Conservation (phyloP, 1,140 invertebrate species). For the Acromyrmex echinatior region DNA sequence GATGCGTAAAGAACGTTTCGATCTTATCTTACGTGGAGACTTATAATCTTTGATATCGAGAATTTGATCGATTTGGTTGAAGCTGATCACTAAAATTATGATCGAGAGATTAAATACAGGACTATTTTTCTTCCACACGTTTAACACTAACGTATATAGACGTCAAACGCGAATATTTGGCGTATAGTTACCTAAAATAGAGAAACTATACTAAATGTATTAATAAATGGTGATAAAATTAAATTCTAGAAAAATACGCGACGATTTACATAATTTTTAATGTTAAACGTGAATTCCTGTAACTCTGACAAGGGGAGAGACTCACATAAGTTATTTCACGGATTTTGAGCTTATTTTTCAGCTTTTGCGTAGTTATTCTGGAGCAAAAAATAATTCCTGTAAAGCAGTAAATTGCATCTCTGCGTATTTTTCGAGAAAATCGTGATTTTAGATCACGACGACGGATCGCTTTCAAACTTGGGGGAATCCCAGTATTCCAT, state of each 20-base stretch:
- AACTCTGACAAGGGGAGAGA: neutral
- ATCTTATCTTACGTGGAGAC: constrained; percentile 30
- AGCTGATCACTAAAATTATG: constrained; percentile 21
- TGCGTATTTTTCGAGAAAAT: no score
- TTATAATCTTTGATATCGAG: constrained; percentile 45
- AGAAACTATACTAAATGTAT: neutral
- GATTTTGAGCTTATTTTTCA: no score
- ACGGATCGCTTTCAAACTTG: no score
- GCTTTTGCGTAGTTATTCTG: no score
- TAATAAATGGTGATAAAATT: constrained; percentile 28
- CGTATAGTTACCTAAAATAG: neutral
- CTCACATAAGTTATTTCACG: no score
- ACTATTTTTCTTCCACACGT: neutral
- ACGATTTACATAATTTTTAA: constrained; percentile 36
- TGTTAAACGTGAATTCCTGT: constrained; percentile 60
- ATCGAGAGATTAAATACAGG: constrained; percentile 16
- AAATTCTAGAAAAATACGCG: constrained; percentile 5
- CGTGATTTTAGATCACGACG: no score
- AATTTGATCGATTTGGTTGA: constrained; percentile 57
- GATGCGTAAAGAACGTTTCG: constrained; percentile 22
- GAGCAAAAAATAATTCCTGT: no score
- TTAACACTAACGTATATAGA: constrained; percentile 11
- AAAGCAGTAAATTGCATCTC: no score
- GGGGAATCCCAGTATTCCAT: no score
- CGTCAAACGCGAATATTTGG: neutral